Percentiles rank a stretch among this genome's conserved stretches.
phyloP scores from a whole-genome alignment of 1,140 invertebrate genomes.

The Drosophila sp. region DNA sequence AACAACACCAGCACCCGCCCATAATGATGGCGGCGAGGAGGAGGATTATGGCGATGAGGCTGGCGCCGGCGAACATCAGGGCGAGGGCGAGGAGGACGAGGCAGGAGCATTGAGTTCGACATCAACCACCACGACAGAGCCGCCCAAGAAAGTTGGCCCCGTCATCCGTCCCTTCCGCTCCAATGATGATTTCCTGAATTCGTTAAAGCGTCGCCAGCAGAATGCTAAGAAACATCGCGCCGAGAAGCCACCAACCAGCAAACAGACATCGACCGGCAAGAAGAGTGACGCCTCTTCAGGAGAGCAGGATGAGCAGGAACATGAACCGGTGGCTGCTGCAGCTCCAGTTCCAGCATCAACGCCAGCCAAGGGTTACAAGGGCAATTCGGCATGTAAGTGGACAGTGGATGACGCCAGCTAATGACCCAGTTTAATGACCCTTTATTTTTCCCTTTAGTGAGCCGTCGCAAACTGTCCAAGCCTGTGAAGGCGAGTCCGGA shows the following conservation, averaged over 20 bases:
- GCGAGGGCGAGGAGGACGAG: constrained; percentile 82
- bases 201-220: constrained; percentile 86
- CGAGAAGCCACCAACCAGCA: constrained; percentile 69
- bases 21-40: constrained; percentile 62
- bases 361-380: constrained; percentile 70
- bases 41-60: constrained; percentile 82
- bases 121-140: constrained; percentile 88
- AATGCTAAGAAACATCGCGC: constrained; percentile 84
- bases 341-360: constrained; percentile 54
- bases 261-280: constrained; percentile 65
- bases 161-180: constrained; percentile 88
- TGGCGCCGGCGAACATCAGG: constrained; percentile 81
- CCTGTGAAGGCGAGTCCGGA: constrained; percentile 63
- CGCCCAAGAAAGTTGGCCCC: constrained; percentile 86
- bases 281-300: constrained; percentile 41
- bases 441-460: constrained; percentile 41
- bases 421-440: background rate
- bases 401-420: too few species aligned
- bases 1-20: constrained; percentile 66
- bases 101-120: constrained; percentile 74
- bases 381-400: constrained; percentile 73
- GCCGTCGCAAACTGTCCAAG: constrained; percentile 72
- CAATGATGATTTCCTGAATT: constrained; percentile 88
- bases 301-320: constrained; percentile 63
- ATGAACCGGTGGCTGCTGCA: constrained; percentile 55